Evolutionary conservation across 2,888 invertebrate species (phyloP), one percentile per base, ranked within the genome.

Genomic region (Sphaeridia pumilis): DNA sequence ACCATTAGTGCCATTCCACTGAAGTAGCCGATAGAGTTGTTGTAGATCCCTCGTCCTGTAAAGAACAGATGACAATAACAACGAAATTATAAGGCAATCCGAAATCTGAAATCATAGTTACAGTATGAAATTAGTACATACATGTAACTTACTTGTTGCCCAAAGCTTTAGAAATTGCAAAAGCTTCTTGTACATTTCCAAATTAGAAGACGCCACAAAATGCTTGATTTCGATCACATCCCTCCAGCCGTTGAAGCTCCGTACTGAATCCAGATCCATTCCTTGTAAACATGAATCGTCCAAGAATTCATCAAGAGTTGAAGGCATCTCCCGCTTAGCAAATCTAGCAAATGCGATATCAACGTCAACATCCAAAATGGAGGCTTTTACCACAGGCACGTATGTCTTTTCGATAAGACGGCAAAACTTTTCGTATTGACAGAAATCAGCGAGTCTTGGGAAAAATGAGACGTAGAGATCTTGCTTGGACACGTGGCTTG

Each of bases 301-400:
- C 36, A 47, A 3, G 2, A 47, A 24, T 20, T 47, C 24, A 7
- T 4, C 7, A 25, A 22, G 36, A 3, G 36, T 2, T 12, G 3
- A 7, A 5, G 38, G 7, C 20, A 5, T 38, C 21, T 12, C 3
- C 2, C 20, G 36, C 4, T 26, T 34, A 12, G 35, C 21, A 17
- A 47, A 47, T n/a, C n/a, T n/a, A 3, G 47, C 35, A n/a, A n/a
- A n/a, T n/a, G n/a, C n/a, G 12, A 47, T 34, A 24, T 47, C 47
- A 31, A 47, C n/a, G 14, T 28, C 36, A 2, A 47, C 24, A 12
- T 17, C 17, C 3, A 17, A 12, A 21, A 28, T 27, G 3, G 35
- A 21, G 10, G 35, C 12, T 28, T 47, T 47, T 24, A 47, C 36
- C 3, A 47, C 47, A 10, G 47, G 47, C 12, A 47, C 47, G 35